Evolutionary conservation across 2,113 vertebrate species (phyloP).

Genomic region (Podarcis cretensis): DNA sequence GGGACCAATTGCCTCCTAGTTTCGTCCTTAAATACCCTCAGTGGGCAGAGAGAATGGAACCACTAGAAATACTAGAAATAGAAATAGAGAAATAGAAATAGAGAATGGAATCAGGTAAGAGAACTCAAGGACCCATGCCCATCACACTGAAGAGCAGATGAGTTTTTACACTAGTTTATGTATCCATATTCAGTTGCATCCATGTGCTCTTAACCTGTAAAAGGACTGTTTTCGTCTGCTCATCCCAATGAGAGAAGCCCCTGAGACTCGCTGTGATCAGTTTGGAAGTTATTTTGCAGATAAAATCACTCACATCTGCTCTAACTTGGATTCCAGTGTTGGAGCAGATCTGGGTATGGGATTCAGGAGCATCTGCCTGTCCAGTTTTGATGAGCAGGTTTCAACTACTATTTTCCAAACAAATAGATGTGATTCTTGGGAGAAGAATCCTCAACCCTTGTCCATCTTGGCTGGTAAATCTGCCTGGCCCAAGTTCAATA

Average conservation of each 20-base stretch:
- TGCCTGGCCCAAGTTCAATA: background rate
- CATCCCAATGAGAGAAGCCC: background rate
- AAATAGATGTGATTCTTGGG: background rate
- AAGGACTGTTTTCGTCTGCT: background rate
- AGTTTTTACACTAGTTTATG: background rate
- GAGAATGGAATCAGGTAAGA: background rate
- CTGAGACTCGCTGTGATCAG: background rate
- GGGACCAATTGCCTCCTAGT: too few relatives aligned
- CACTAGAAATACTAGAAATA: too few relatives aligned
- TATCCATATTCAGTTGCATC: too few relatives aligned
- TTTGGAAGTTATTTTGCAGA: too few relatives aligned
- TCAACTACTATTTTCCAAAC: background rate
- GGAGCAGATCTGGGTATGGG: background rate
- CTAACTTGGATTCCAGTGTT: background rate
- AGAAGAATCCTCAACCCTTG: background rate
- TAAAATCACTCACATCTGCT: background rate
- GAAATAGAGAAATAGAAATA: too few relatives aligned
- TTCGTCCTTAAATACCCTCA: too few relatives aligned
- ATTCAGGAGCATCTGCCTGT: background rate
- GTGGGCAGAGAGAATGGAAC: too few relatives aligned
- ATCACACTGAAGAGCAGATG: background rate
- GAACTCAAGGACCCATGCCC: background rate
- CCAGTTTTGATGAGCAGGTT: background rate
- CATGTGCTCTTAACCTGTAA: background rate
- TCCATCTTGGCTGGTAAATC: background rate